Evolutionary conservation across 2,888 invertebrate species (phyloP), one percentile per base, ranked within the genome.

Genomic region (Drosophila percnosoma): DNA sequence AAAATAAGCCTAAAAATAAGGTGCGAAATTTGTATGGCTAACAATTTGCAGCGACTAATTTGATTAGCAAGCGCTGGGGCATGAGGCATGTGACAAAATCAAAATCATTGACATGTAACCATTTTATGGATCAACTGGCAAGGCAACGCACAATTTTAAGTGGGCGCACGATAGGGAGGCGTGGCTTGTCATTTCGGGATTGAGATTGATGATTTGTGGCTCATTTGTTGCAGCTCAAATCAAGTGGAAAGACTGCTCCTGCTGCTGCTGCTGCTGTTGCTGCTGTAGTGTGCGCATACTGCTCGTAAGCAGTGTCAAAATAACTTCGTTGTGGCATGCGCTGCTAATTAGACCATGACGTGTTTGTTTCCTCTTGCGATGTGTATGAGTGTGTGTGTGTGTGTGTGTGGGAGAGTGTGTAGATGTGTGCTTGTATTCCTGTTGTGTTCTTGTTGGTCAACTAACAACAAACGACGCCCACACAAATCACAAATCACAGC

Each of bases 321-420:
- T 74, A 74, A 74, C 87, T 86, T 71, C 48, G 88, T 69, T 74
- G 70, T 83, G 38, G 48, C 77, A 57, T 77, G 78, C 61, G 36
- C 62, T 68, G 83, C 81, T 83, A 83, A 83, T 83, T 83, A 72
- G 82, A 83, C 74, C 83, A 73, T 80, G 87, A 83, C 83, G 83
- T 88, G 83, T 51, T 77, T 77, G 53, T 57, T 52, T 24, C 33
- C 15, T 53, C 21, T 51, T 51, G 48, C 34, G 31, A 36, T 48
- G 21, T 45, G 13, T 21, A 13, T 11, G 42, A 11, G n/a, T 10
- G 40, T 24, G 2, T 24, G 24, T 24, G 24, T 21, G 18, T 38
- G 18, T 18, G 18, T 18, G 4, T 7, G 3, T 42, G 7, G 13
- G 21, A 21, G 6, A 13, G 42, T 6, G 13, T 42, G 42, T 7